Evolutionary conservation across 2,113 vertebrate species (phyloP).

Genomic region (Balaeniceps rex): DNA sequence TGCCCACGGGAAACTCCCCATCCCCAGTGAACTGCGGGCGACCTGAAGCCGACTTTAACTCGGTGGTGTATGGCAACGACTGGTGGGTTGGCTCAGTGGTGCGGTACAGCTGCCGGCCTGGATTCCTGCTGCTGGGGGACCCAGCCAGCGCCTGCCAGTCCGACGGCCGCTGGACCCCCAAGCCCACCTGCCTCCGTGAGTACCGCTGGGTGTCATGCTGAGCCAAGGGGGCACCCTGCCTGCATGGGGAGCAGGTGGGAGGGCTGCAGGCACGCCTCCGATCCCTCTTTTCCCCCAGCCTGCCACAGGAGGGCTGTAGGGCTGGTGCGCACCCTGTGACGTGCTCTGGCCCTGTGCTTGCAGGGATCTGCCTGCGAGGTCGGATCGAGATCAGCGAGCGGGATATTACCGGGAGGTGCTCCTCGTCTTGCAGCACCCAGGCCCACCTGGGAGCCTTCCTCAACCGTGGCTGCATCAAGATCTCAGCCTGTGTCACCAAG

Average conservation of each 20-base stretch:
- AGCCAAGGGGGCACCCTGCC: background rate
- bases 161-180: constrained; percentile 77
- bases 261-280: fast-evolving
- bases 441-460: constrained; percentile 55
- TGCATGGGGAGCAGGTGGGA: background rate
- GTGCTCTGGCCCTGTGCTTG: background rate
- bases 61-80: constrained; percentile 73
- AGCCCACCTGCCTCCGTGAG: constrained; percentile 81
- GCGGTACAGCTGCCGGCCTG: constrained; percentile 76
- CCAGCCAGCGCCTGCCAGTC: constrained; percentile 74
- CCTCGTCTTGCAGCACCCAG: constrained; percentile 73
- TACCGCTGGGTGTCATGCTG: fast-evolving
- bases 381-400: constrained; percentile 74
- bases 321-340: background rate
- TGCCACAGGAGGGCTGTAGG: background rate
- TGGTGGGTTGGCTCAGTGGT: constrained; percentile 87
- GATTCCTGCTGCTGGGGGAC: constrained; percentile 80
- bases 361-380: constrained; percentile 79
- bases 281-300: too few relatives aligned
- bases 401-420: constrained; percentile 74
- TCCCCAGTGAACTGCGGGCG: constrained; percentile 80
- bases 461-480: constrained; percentile 70
- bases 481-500: constrained; percentile 78
- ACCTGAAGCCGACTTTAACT: constrained; percentile 78
- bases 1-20: background rate